Evolutionary conservation across 1,140 invertebrate genomes (phyloP).

Genomic region (Piezodorus guildinii): DNA sequence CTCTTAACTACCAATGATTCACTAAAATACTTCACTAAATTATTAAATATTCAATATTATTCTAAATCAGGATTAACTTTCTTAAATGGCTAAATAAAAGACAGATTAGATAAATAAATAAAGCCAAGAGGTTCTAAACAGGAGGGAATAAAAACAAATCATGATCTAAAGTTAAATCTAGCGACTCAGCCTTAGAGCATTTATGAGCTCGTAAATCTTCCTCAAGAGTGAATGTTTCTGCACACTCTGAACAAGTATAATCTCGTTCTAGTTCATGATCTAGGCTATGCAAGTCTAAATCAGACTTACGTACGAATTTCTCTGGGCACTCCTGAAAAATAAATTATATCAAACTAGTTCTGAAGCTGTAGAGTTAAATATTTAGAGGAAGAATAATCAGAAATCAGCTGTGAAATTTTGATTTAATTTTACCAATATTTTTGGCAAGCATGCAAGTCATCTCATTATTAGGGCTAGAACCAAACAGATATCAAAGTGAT

Average conservation of each 20-base stretch:
- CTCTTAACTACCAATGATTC: too few relatives aligned
- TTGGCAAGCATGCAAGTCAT: too few relatives aligned
- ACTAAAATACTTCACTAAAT: too few relatives aligned
- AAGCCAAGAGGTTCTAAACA: not conserved
- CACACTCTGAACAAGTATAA: slow-evolving; percentile 9
- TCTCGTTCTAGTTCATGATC: not conserved
- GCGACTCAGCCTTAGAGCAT: slow-evolving; percentile 6
- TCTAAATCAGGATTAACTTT: not conserved
- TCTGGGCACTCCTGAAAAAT: slow-evolving; percentile 16
- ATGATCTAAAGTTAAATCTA: slow-evolving; percentile 11
- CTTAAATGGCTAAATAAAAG: not conserved
- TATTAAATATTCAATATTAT: too few relatives aligned
- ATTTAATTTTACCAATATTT: too few relatives aligned
- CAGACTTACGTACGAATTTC: not conserved
- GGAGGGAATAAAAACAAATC: slow-evolving; percentile 17
- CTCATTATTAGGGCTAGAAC: too few relatives aligned
- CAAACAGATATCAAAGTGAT: too few relatives aligned
- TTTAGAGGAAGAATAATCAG: too few relatives aligned
- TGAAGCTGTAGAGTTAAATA: too few relatives aligned
- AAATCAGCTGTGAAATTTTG: too few relatives aligned
- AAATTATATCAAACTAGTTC: not conserved
- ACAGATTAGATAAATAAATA: not conserved
- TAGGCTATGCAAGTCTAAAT: slow-evolving; percentile 13
- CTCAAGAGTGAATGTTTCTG: slow-evolving; percentile 8
- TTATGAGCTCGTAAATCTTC: slow-evolving; percentile 7